These are phyloP conservation scores for Myocastor coypus DNA, from an alignment of 2,113 vertebrate species.

Conservation along the genomic window DNA sequence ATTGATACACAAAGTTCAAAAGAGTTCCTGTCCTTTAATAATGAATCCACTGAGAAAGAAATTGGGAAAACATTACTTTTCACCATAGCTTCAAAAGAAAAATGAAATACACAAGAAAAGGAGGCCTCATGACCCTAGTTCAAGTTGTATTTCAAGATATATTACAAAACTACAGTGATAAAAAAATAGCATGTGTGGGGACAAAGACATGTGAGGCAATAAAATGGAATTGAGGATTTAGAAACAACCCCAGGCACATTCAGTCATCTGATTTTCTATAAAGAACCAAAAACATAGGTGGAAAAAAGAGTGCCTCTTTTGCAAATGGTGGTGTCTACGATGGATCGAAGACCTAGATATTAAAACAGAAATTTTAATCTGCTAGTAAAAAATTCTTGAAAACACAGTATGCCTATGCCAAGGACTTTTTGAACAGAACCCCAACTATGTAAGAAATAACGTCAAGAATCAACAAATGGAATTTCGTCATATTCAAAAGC, in stretches of 20 bases:
- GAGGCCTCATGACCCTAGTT: not conserved
- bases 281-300: not conserved
- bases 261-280: not conserved
- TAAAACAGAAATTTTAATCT: not conserved
- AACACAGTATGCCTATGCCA: not conserved
- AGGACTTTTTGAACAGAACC: not conserved
- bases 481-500: not conserved
- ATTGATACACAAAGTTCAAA: not conserved
- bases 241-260: not conserved
- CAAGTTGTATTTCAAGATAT: not conserved
- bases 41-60: not conserved
- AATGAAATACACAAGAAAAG: not conserved
- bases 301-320: not conserved
- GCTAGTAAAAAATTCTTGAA: not conserved
- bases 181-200: not conserved
- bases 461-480: not conserved
- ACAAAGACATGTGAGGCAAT: not conserved
- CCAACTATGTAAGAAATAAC: not conserved
- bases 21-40: not conserved
- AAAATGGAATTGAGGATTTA: not conserved
- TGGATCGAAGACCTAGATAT: not conserved
- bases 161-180: not conserved
- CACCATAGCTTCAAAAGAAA: not conserved
- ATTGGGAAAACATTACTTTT: not conserved
- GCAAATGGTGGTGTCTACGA: not conserved